Base-by-base conservation (phyloP, 2,797 vertebrate species). In the Sarcophilus harrisii region DNA sequence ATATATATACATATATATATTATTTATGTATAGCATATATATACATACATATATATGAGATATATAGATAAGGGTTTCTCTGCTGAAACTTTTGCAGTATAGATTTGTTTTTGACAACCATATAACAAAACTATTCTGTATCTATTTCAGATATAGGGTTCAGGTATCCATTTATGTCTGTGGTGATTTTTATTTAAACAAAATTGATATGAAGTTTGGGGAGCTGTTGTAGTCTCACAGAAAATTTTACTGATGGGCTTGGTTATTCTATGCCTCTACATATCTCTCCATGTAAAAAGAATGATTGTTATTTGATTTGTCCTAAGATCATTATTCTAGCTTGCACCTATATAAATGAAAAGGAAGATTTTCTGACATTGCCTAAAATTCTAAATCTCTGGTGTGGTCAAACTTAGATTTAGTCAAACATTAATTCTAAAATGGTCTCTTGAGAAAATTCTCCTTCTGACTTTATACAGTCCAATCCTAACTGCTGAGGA, bases 371-470 rank as follows among this genome's bases (percentile, higher is more conserved):
- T 49, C 45, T 49, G 9, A 87, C 73, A 49, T 49, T 87, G 0
- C 91, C 4, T 54, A 62, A 59, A 54, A 38, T 54, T 90, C 24
- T 24, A 87, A 0, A 5, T 58, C 0, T 8, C 1, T 89, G 52
- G 57, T 29, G 0, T 96, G 32, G 57, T 59, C 60, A 81, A 54
- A n/a, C 55, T 57, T 21, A 30, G n/a, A 94, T 12, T 55, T 29
- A 24, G 52, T 91, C 55, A 28, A 92, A 94, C n/a, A 57, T 55
- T 57, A 58, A 81, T 91, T 92, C 49, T 59, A 58, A 93, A 90
- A 58, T 55, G 12, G 52, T 3, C 29, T 12, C 57, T 81, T 58
- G 58, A 93, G 81, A 95, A 38, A 91, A 54, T 57, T 94, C 66
- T 32, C 59, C n/a, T 49, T 90, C 73, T 91, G 91, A 52, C 32